Percentiles rank a stretch among this genome's conserved stretches.
Evolutionary conservation across 2,888 invertebrate genomes (phyloP).

Genomic region (Acanthosoma haemorrhoidale): DNA sequence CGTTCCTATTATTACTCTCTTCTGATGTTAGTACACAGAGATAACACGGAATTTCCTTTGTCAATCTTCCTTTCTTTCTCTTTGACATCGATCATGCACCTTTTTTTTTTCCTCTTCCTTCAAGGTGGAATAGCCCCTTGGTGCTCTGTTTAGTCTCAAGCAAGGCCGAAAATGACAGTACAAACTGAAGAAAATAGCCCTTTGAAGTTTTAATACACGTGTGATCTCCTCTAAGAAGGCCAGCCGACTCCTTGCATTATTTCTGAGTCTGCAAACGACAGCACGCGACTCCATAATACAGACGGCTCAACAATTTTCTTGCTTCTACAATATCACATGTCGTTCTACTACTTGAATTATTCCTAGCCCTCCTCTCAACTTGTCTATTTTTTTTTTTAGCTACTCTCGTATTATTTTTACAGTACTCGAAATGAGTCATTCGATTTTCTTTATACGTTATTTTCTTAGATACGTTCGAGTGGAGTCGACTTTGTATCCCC

Average conservation of each 20-base stretch:
- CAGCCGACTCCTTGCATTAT: background rate
- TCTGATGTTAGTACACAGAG: too few species aligned
- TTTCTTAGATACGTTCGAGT: too few species aligned
- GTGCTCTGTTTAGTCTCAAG: background rate
- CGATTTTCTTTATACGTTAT: too few species aligned
- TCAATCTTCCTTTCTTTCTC: background rate
- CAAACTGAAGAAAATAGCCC: constrained; percentile 17
- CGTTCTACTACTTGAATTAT: too few species aligned
- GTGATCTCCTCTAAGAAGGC: background rate
- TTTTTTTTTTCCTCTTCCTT: background rate
- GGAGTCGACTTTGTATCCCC: too few species aligned
- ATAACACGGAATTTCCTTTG: background rate
- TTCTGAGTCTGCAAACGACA: background rate
- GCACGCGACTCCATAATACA: background rate
- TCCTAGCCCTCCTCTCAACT: background rate
- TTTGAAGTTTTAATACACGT: constrained; percentile 18
- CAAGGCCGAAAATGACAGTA: constrained; percentile 14
- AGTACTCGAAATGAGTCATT: too few species aligned
- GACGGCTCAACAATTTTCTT: background rate
- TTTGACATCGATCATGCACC: background rate
- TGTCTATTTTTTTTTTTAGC: background rate
- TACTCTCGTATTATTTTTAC: too few species aligned
- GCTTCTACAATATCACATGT: too few species aligned
- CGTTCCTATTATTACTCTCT: too few species aligned
- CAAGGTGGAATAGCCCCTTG: background rate